Evolutionary conservation across 2,113 vertebrate genomes (phyloP), one percentile per base, ranked within the genome.

Genomic region (Glaucomys volans): DNA sequence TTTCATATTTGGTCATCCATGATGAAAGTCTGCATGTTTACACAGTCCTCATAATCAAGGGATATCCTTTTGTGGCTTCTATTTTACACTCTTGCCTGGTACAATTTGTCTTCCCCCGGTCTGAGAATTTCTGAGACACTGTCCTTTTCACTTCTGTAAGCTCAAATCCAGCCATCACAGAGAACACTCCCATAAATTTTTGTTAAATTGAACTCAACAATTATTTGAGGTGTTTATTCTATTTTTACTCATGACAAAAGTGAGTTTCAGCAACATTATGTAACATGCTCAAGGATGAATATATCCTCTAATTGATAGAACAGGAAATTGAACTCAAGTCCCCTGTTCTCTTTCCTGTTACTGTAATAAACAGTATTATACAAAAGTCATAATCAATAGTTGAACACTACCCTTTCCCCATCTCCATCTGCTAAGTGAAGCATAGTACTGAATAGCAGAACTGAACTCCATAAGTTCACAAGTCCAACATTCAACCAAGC

Each of bases 81-180:
- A 40, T 90, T 90, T 86, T 47, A 90, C n/a, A 37, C 12, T 93
- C n/a, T 59, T 18, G 44, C 3, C 42, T 18, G 47, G 26, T 35
- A 94, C 59, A 77, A 71, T 77, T 52, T 62, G 59, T 94, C 83
- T 94, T 91, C 83, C 28, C 82, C 4, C 42, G 32, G 50, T 87
- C 18, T 40, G 44, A 67, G 24, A 44, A 54, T 67, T 93, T 11
- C 66, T 90, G 35, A 52, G 24, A 74, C 18, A 83, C 18, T 94
- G 4, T 81, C 50, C 76, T 91, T 91, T 91, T 87, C 50, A 96
- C n/a, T 91, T 82, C 37, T 83, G 59, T 54, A 93, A 85, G n/a
- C 18, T 90, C 9, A 71, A 72, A 84, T 79, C 42, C 52, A 85
- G 20, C 11, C 40, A 77, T 71, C 79, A 74, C 28, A 88, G 35